Evolutionary conservation across 2,113 vertebrate species (phyloP).

Genomic region (Heterocephalus glaber): DNA sequence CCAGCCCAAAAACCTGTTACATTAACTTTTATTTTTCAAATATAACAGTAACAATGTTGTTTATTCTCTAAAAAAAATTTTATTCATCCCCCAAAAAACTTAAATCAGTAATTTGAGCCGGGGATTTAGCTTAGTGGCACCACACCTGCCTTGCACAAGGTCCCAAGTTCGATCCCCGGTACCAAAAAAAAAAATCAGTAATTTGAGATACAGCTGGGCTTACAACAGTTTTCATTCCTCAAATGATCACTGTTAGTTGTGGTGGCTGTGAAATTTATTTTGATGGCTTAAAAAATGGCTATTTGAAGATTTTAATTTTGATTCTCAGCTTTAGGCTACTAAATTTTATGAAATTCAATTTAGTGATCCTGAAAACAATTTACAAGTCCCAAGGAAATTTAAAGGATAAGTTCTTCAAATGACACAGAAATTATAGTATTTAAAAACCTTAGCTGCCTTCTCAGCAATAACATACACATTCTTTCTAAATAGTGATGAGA

Average conservation of each 20-base stretch:
- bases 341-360: constrained; percentile 37
- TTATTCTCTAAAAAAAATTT: constrained; percentile 36
- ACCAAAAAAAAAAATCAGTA: neutral
- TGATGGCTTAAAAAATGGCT: constrained; percentile 37
- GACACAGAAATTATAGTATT: constrained; percentile 18
- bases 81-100: neutral
- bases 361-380: constrained; percentile 29
- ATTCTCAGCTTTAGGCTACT: neutral
- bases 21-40: constrained; percentile 35
- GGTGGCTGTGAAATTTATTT: neutral
- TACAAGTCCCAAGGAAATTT: constrained; percentile 23
- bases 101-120: neutral
- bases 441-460: constrained; percentile 32
- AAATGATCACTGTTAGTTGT: neutral
- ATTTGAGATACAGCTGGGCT: neutral
- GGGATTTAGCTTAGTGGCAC: too few species aligned
- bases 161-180: too few species aligned
- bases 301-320: constrained; percentile 20
- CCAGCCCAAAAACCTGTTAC: constrained; percentile 2
- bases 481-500: constrained; percentile 40
- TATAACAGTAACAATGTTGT: neutral
- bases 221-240: neutral
- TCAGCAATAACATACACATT: neutral
- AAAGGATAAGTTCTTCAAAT: constrained; percentile 14
- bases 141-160: too few species aligned